Conservation (phyloP, 2,888 invertebrate species). For the Stegophylla sp. region DNA sequence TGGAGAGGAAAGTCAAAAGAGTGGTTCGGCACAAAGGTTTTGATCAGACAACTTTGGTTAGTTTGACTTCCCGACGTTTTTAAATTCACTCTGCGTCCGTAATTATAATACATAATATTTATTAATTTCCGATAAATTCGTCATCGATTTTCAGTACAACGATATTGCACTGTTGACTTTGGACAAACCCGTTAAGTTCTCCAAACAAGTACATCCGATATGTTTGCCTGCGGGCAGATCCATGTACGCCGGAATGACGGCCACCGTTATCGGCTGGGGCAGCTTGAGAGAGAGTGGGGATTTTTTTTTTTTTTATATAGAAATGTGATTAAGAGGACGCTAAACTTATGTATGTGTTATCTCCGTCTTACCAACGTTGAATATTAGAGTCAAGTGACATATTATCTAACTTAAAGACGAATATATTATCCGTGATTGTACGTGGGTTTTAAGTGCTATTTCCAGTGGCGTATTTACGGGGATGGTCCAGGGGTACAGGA, state of each 20-base stretch:
- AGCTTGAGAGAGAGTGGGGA: conserved; percentile 80
- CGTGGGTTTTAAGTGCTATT: too few relatives aligned
- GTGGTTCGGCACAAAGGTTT: conserved; percentile 86
- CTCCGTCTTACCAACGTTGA: too few relatives aligned
- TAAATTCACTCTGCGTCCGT: too few relatives aligned
- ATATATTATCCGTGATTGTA: too few relatives aligned
- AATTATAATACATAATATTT: background rate
- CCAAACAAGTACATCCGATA: conserved; percentile 76
- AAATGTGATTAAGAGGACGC: background rate
- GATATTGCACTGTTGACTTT: conserved; percentile 83
- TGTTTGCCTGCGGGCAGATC: conserved; percentile 73
- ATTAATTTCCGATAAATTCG: background rate
- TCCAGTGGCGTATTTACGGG: too few relatives aligned
- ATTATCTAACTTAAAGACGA: too few relatives aligned
- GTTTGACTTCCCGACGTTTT: conserved; percentile 57
- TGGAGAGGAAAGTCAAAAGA: conserved; percentile 80
- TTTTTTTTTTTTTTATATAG: conserved; percentile 60
- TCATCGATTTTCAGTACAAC: conserved; percentile 71
- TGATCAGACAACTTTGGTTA: conserved; percentile 80
- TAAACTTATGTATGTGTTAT: too few relatives aligned
- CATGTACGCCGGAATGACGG: conserved; percentile 74
- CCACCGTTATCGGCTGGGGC: conserved; percentile 89
- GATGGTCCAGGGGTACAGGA: too few relatives aligned
- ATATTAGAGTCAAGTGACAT: too few relatives aligned
- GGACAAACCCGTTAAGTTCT: conserved; percentile 77